Conservation (phyloP, 1,140 invertebrate genomes). For the Holcopasites calliopsidis region DNA sequence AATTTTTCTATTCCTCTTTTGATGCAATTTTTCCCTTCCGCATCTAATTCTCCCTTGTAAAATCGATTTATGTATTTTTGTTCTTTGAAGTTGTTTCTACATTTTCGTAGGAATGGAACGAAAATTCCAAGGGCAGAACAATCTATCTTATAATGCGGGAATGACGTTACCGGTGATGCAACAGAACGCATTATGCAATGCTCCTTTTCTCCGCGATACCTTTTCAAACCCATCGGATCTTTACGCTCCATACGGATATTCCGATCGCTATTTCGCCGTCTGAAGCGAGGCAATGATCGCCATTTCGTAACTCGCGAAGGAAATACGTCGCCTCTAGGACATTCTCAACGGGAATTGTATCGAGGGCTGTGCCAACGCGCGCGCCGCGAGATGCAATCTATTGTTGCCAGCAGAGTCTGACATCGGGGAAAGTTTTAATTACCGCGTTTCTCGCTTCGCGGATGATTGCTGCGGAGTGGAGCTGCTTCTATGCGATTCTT, state of each 20-base stretch:
- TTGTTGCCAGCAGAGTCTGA: constrained; percentile 45
- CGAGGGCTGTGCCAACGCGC: background rate
- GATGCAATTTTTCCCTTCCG: too few species aligned
- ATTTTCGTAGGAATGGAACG: too few species aligned
- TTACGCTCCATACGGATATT: constrained; percentile 11
- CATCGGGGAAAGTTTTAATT: constrained; percentile 56
- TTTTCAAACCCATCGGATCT: background rate
- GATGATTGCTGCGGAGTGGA: constrained; percentile 36
- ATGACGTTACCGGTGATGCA: too few species aligned
- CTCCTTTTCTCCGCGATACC: background rate
- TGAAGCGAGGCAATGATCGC: constrained; percentile 12
- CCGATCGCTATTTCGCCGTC: constrained; percentile 1
- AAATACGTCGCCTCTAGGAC: constrained; percentile 3
- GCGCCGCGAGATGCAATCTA: constrained; percentile 53
- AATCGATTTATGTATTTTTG: too few species aligned
- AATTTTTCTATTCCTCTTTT: too few species aligned
- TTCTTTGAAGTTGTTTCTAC: too few species aligned
- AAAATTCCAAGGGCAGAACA: too few species aligned
- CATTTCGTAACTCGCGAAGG: constrained; percentile 13
- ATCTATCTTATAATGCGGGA: too few species aligned
- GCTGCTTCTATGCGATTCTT: too few species aligned
- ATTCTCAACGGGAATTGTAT: constrained; percentile 19
- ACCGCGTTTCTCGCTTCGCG: constrained; percentile 44
- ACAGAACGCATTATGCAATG: too few species aligned
- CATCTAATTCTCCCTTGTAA: too few species aligned